Percentiles rank a stretch among this genome's conserved stretches.
These are phyloP conservation scores for Thomomys bottae DNA, from an alignment of 2,113 vertebrate genomes.

Conservation along the genomic window DNA sequence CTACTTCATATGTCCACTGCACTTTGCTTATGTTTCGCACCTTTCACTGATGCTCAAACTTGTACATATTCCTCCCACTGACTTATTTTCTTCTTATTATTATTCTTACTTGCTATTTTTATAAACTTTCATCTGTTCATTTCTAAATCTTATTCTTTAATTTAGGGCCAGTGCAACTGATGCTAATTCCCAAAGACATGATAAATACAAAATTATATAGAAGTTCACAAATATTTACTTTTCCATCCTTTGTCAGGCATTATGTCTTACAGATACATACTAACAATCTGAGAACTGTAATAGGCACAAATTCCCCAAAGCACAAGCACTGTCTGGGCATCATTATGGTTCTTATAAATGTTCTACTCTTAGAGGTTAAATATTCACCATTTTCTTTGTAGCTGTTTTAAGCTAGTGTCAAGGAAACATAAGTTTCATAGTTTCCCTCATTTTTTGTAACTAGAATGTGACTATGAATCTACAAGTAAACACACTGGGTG, in stretches of 20 bases:
- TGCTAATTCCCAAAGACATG: neutral
- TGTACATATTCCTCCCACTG: neutral
- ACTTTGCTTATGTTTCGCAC: neutral
- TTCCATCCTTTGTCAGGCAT: neutral
- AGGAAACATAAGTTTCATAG: too few relatives aligned
- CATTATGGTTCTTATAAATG: neutral
- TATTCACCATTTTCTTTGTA: neutral
- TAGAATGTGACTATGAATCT: too few relatives aligned
- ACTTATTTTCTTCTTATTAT: neutral
- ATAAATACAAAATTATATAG: neutral
- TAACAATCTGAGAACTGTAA: neutral
- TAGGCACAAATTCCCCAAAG: neutral
- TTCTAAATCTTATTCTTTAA: slow-evolving; percentile 34
- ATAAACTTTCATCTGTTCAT: neutral
- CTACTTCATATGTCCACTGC: neutral
- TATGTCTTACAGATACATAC: neutral
- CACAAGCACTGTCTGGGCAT: neutral
- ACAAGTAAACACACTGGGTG: too few relatives aligned
- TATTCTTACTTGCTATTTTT: neutral
- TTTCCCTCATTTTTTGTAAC: too few relatives aligned
- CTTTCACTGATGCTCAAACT: neutral
- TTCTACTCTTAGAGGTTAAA: neutral
- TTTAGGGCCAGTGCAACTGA: neutral
- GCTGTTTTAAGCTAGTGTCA: too few relatives aligned
- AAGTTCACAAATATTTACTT: slow-evolving; percentile 3